Evolutionary conservation across 2,797 vertebrate species (phyloP), one percentile per base, ranked within the genome.

Genomic region (Poeciliopsis paucimaculata): DNA sequence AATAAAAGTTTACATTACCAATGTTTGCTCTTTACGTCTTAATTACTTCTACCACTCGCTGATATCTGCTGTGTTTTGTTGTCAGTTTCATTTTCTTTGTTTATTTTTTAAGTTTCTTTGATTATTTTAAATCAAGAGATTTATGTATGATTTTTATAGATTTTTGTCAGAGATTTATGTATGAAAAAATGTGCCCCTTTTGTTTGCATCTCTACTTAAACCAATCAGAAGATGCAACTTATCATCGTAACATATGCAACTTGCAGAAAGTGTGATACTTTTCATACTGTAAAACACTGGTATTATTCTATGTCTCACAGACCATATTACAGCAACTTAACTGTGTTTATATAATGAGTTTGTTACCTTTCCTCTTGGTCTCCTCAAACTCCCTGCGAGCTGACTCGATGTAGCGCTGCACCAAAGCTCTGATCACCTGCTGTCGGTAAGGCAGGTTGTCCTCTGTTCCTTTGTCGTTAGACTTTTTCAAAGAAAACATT

Each of bases 381-480:
- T 98, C 97, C 82, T 97, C 96, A 2, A 97, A 98, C 90, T 98
- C 96, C 12, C 96, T 92, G 73, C 93, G 82, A 62, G 97, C 97
- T 0, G 96, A 97, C 79, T 98, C 97, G 1, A 97, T 97, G 90
- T 97, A 98, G 31, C 96, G 95, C 79, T 97, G 97, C 23, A 98
- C 97, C 90, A 98, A 89, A 39, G 96, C 97, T 64, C 94, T 90
- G 83, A 96, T 97, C 87, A 98, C 97, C 51, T 96, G 95, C 85
- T 96, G 95, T 49, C 94, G 93, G 82, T 97, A 98, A 3, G 96
- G 93, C 6, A 91, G 82, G 51, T 77, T 90, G 31, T 95, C 93
- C 12, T 88, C 90, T 6, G 85, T 57, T 16, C 75, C 84, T 0
- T 82, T 85, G 10, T 81, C 72, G 11, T 81, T 87, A 26, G 72